Percentiles rank a stretch among this genome's conserved stretches.
These are phyloP conservation scores for Urechis unicinctus DNA, from an alignment of 2,888 invertebrate species.

Conservation along the genomic window DNA sequence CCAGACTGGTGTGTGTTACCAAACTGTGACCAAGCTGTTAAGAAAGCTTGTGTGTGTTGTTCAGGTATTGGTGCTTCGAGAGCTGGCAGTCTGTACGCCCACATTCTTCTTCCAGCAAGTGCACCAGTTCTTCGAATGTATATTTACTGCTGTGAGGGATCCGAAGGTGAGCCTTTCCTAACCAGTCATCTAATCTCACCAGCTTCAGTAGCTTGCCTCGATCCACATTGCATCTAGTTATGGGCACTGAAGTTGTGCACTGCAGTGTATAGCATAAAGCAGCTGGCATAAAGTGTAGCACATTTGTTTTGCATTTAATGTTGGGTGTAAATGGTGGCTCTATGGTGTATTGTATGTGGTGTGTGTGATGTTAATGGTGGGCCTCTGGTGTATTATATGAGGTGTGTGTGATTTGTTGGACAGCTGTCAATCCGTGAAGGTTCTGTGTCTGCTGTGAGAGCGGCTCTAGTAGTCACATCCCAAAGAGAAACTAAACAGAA, in stretches of 20 bases:
- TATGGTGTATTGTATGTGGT: too few relatives aligned
- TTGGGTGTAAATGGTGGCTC: background rate
- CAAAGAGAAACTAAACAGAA: conserved; percentile 91
- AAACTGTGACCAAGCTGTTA: too few relatives aligned
- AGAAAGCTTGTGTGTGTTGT: background rate
- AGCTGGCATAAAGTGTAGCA: too few relatives aligned
- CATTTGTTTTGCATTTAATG: too few relatives aligned
- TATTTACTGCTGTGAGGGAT: conserved; percentile 85
- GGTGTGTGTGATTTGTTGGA: background rate
- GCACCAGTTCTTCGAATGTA: conserved; percentile 71
- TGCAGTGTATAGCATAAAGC: too few relatives aligned
- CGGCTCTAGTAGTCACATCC: conserved; percentile 88
- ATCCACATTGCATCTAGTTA: too few relatives aligned
- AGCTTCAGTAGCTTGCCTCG: too few relatives aligned
- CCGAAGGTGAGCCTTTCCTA: conserved; percentile 60
- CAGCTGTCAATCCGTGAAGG: conserved; percentile 79
- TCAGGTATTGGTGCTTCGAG: conserved; percentile 74
- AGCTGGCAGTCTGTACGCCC: conserved; percentile 90
- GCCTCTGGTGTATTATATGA: background rate
- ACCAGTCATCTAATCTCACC: too few relatives aligned
- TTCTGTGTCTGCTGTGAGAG: conserved; percentile 87
- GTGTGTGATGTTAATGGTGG: background rate
- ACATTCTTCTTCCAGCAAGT: conserved; percentile 76
- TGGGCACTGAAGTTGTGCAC: too few relatives aligned
- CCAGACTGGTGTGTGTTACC: too few relatives aligned